Evolutionary conservation across 2,888 invertebrate species (phyloP), one percentile per base, ranked within the genome.

Genomic region (Synanthedon tipuliformis): DNA sequence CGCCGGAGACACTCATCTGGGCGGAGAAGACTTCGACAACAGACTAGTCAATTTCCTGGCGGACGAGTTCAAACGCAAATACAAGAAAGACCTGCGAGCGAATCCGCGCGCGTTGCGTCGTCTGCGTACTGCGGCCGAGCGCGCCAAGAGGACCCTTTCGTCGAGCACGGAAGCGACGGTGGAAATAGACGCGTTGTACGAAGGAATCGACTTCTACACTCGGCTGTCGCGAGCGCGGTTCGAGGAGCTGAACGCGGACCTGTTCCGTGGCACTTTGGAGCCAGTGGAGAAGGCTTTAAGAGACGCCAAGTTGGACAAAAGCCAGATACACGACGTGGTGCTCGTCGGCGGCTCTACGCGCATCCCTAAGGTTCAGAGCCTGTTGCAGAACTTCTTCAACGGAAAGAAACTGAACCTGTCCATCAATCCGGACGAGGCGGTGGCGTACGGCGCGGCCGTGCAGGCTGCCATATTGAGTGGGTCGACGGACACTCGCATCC

Each of bases 1-100:
- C 2, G 91, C 92, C 50, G 93, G 93, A 27, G 93, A 94, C 64
- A 93, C 93, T 11, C 93, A 92, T 70, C 82, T 93, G 55, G 92
- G 92, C 40, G 92, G 92, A n/a, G 92, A 92, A 72, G 89, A 92
- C 71, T 78, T 77, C 54, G 54, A 88, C 64, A 89, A 88, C 64
- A 69, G 90, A 52, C 70, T 91, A 60, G 90, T 90, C 11, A 86
- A 77, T 50, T 88, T 89, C 63, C 83, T 90, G 53, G 80, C 83
- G 40, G 88, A 90, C 27, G 91, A 92, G 71, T 91, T 91, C 71
- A 89, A 90, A 68, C 69, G 90, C 1, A 91, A 91, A 63, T 89
- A 77, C 75, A 88, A 83, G 55, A 91, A 91, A 69, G 91, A 93
- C 63, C 56, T 93, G 41, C 73, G 78, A 27, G 75, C 71, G 4